Percentiles rank a stretch among this genome's conserved stretches.
Conservation (phyloP, 30 jellyfish, hydroid and myxozoan species). For the Turritopsis rubra region DNA sequence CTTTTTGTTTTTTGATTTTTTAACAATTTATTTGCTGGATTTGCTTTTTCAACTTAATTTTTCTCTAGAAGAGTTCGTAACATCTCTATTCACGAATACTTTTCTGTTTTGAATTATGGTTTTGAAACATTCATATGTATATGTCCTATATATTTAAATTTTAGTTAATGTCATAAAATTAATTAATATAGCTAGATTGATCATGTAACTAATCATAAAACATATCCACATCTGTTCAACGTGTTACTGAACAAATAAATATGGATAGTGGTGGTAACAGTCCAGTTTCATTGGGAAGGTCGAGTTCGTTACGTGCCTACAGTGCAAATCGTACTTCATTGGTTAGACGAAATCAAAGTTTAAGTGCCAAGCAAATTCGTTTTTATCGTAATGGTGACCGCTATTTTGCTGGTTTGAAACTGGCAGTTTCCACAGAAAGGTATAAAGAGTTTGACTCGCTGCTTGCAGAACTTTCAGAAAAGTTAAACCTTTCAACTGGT, state of each 20-base stretch:
- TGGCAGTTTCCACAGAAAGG: slow-evolving; percentile 89
- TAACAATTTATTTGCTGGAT: background rate
- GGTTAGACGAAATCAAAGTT: slow-evolving; percentile 86
- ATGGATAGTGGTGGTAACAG: slow-evolving; percentile 61
- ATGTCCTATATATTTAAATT: no score
- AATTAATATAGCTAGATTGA: background rate
- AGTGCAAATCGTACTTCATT: slow-evolving; percentile 69
- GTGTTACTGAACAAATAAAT: background rate
- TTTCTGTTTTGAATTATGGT: background rate
- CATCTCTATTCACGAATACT: background rate
- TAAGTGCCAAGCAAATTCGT: slow-evolving; percentile 89
- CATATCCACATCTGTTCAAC: background rate
- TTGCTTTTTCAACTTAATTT: background rate
- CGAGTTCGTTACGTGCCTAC: slow-evolving; percentile 59
- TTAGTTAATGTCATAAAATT: background rate
- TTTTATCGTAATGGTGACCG: slow-evolving; percentile 91
- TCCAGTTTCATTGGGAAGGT: slow-evolving; percentile 49
- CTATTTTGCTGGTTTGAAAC: slow-evolving; percentile 77
- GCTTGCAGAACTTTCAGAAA: slow-evolving; percentile 76
- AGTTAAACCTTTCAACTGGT: slow-evolving; percentile 82
- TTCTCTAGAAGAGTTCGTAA: background rate
- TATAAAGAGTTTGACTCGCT: slow-evolving; percentile 86
- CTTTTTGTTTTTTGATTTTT: background rate
- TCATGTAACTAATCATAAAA: background rate
- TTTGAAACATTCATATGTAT: background rate